phyloP scores from a whole-genome alignment of 1,140 invertebrate genomes.

The Pentalonia nigronervosa region DNA sequence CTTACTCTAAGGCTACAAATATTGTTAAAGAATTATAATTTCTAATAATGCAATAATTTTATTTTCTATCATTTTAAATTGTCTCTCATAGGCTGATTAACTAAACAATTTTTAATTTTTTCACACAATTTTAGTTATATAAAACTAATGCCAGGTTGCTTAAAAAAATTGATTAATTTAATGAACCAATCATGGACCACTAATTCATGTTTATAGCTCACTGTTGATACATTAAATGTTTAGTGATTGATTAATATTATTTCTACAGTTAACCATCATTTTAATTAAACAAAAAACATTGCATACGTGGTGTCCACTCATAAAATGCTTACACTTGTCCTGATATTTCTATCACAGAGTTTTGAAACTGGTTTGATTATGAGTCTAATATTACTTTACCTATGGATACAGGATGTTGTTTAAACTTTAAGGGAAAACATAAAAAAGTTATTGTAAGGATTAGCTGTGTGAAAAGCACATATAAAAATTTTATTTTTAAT shows the following conservation, averaged over 20 bases:
- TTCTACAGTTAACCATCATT: constrained; percentile 20
- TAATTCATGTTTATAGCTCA: no score
- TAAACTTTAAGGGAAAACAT: not conserved
- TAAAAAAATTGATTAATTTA: no score
- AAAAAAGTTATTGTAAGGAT: not conserved
- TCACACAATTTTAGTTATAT: not conserved
- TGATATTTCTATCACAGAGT: not conserved
- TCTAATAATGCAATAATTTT: not conserved
- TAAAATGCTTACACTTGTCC: not conserved
- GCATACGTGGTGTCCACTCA: constrained; percentile 22
- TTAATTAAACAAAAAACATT: constrained; percentile 32
- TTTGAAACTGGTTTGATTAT: constrained; percentile 14
- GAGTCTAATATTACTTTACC: not conserved
- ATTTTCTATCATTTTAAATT: not conserved
- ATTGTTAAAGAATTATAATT: not conserved
- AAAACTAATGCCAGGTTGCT: no score
- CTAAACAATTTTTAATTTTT: not conserved
- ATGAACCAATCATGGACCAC: no score
- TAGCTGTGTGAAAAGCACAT: not conserved
- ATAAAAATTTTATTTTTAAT: not conserved
- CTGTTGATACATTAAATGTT: no score
- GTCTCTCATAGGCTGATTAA: not conserved
- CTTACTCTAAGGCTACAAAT: not conserved
- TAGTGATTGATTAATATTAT: no score
- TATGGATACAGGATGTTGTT: not conserved